Evolutionary conservation across 2,888 invertebrate species (phyloP).

Genomic region (Philonicus albiceps): DNA sequence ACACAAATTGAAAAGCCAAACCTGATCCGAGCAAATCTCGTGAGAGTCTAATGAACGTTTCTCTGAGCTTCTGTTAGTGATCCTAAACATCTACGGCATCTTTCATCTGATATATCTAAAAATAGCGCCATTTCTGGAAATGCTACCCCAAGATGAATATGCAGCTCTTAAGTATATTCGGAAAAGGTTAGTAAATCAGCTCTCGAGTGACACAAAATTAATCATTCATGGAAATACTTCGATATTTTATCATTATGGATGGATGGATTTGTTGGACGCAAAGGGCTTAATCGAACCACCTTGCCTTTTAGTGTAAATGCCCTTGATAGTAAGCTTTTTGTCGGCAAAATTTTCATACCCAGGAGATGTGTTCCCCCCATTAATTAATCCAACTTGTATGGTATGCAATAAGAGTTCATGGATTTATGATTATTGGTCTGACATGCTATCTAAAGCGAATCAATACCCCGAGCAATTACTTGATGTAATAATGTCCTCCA

Average conservation of each 20-base stretch:
- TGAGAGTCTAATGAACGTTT: background rate
- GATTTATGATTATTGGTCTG: constrained; percentile 24
- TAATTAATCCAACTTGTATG: background rate
- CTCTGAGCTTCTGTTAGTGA: background rate
- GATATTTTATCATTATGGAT: background rate
- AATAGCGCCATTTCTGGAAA: background rate
- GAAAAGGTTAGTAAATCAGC: background rate
- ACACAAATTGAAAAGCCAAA: background rate
- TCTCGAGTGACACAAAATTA: background rate
- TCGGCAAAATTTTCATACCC: background rate
- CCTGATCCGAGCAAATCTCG: background rate
- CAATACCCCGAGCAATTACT: constrained; percentile 24
- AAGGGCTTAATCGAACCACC: background rate
- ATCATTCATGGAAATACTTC: background rate
- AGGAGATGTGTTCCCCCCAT: background rate
- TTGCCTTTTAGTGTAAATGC: background rate
- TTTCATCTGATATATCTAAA: background rate
- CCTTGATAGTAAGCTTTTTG: background rate
- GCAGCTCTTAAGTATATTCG: background rate
- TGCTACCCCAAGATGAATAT: background rate
- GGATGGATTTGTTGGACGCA: background rate
- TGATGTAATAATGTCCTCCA: constrained; percentile 1
- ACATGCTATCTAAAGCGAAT: constrained; percentile 18
- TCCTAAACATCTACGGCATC: background rate
- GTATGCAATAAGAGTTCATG: constrained; percentile 7